Evolutionary conservation across 2,113 vertebrate genomes (phyloP).

Genomic region (Caranx melampygus): DNA sequence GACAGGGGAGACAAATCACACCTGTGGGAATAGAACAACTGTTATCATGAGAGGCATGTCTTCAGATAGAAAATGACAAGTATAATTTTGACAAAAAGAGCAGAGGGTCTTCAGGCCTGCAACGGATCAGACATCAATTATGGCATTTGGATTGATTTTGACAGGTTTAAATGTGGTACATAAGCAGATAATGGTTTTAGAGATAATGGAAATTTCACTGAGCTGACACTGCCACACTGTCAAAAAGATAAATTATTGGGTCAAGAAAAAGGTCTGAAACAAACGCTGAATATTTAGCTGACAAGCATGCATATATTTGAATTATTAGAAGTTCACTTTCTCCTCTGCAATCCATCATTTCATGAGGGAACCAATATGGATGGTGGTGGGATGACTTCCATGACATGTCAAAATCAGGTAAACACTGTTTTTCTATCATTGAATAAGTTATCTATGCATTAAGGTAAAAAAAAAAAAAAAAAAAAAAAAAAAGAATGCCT

Average conservation of each 20-base stretch:
- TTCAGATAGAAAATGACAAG: constrained; percentile 82
- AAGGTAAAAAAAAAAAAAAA: not conserved
- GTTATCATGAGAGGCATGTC: constrained; percentile 73
- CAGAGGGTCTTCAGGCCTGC: constrained; percentile 61
- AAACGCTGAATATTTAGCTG: constrained; percentile 73
- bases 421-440: constrained; percentile 8
- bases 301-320: constrained; percentile 74
- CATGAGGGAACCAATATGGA: constrained; percentile 14
- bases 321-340: constrained; percentile 63
- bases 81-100: constrained; percentile 80
- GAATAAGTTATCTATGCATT: constrained; percentile 11
- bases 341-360: constrained; percentile 76
- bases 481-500: not conserved
- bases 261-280: constrained; percentile 61
- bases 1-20: constrained; percentile 57
- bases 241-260: constrained; percentile 84
- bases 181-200: constrained; percentile 74
- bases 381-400: constrained; percentile 7
- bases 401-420: constrained; percentile 16
- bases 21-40: constrained; percentile 54
- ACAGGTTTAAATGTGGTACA: constrained; percentile 80
- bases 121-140: constrained; percentile 80
- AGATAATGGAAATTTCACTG: constrained; percentile 79
- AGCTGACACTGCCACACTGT: constrained; percentile 64
- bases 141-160: constrained; percentile 74